Evolutionary conservation across 2,888 invertebrate genomes (phyloP), one percentile per base, ranked within the genome.

Genomic region (Caenorhabditis afra): DNA sequence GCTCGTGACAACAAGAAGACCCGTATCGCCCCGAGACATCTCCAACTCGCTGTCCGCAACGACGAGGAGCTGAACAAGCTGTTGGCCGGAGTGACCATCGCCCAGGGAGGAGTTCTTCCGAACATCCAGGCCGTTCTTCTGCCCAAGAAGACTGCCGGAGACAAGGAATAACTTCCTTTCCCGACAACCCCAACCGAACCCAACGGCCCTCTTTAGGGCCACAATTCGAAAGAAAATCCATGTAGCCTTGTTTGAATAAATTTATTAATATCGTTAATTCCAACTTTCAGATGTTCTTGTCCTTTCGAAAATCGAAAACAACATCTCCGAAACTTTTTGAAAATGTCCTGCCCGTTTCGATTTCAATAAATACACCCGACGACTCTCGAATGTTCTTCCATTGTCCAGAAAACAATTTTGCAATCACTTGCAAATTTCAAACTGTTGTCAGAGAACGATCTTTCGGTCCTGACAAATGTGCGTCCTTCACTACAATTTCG

Each of bases 81-180:
- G 50, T 83, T 88, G 62, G 74, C 86, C 61, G 94, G 94, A 49
- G 95, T 95, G 1, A 94, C 94, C n/a, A 95, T 95, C 89, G 94
- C 94, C 29, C 94, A 95, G 91, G 95, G 95, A 70, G 95, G 95
- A 86, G 95, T 95, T 0, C 90, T 95, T 88, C 86, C 85, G 67
- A 86, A 86, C 29, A 29, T 29, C 29, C 29, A 29, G 29, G 29
- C 29, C 7, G 29, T 29, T 29, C 29, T 29, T 29, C 29, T 29
- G 16, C 45, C 45, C 2, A 44, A 44, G 12, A 44, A 44, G 44
- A 29, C 29, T 29, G 29, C 29, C 29, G 29, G 29, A 29, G 29
- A 29, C 29, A 29, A 29, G 29, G 29, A 29, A 29, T 29, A 81
- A 86, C 83, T 75, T 81, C 85, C 53, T 79, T 29, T 29, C 29